phyloP scores from a whole-genome alignment of 2,888 invertebrate species.

The Caenorhabditis sp. region DNA sequence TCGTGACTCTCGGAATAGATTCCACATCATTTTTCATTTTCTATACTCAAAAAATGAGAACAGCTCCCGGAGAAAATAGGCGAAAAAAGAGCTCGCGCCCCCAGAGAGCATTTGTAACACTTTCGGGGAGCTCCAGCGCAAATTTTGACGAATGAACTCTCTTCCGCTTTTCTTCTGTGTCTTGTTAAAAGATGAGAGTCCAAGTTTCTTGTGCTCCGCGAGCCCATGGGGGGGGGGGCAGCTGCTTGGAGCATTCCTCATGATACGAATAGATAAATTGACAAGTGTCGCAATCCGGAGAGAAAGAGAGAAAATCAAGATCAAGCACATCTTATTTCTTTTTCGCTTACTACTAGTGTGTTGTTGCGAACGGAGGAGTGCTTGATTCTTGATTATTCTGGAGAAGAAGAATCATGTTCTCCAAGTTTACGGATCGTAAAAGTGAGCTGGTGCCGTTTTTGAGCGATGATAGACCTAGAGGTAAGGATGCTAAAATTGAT shows the following conservation, averaged over 20 bases:
- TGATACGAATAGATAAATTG: constrained; percentile 56
- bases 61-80: neutral
- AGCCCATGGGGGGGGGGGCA: constrained; percentile 9
- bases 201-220: constrained; percentile 1
- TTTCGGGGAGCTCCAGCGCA: constrained; percentile 1
- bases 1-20: neutral
- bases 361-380: neutral
- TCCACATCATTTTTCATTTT: constrained; percentile 16
- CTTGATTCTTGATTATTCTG: neutral
- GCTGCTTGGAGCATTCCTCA: constrained; percentile 27
- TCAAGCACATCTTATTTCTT: constrained; percentile 2
- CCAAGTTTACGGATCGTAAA: neutral
- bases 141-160: constrained; percentile 61
- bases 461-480: neutral
- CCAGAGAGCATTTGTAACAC: constrained; percentile 53
- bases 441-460: constrained; percentile 20
- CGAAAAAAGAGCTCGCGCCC: constrained; percentile 6
- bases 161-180: neutral
- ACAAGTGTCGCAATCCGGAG: constrained; percentile 24
- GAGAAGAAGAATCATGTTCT: constrained; percentile 27
- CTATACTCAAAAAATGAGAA: neutral
- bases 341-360: neutral
- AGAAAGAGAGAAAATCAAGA: too few species aligned
- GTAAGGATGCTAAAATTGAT: too few species aligned
- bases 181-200: constrained; percentile 35